Conservation (phyloP, 2,888 invertebrate genomes). For the Dusona sp. region DNA sequence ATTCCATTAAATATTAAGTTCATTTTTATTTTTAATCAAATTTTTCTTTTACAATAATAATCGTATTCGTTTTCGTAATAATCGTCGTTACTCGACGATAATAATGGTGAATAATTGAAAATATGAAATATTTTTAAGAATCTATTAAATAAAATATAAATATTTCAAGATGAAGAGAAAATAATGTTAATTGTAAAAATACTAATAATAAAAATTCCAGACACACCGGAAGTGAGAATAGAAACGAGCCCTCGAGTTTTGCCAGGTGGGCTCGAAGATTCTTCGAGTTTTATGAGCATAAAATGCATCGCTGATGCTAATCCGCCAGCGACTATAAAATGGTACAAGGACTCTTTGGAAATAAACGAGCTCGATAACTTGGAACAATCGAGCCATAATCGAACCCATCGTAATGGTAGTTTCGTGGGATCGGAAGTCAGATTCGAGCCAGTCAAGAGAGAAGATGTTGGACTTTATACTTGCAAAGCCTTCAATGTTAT, state of each 20-base stretch:
- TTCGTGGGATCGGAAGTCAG: slow-evolving; percentile 83
- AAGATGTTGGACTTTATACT: slow-evolving; percentile 91
- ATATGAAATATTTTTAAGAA: not conserved
- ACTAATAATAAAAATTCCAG: slow-evolving; percentile 82
- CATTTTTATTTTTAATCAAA: not conserved
- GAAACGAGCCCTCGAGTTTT: slow-evolving; percentile 85
- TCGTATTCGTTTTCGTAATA: too few relatives aligned
- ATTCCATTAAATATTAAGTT: not conserved
- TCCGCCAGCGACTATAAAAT: slow-evolving; percentile 86
- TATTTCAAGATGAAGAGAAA: not conserved
- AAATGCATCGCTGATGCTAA: slow-evolving; percentile 87
- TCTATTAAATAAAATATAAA: not conserved
- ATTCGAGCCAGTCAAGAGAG: slow-evolving; percentile 86
- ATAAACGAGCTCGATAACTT: slow-evolving; percentile 75
- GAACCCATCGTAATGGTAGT: slow-evolving; percentile 84
- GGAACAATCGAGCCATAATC: slow-evolving; percentile 85
- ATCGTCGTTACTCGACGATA: not conserved
- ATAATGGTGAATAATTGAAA: not conserved
- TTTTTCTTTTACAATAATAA: too few relatives aligned
- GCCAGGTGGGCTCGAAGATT: slow-evolving; percentile 85
- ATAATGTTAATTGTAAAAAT: not conserved
- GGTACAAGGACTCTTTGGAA: slow-evolving; percentile 84
- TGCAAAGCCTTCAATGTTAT: slow-evolving; percentile 95
- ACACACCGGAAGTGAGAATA: slow-evolving; percentile 86
- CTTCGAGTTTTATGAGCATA: slow-evolving; percentile 85